Base-by-base conservation (phyloP, 2,888 invertebrate genomes). In the Thumatha senex region DNA sequence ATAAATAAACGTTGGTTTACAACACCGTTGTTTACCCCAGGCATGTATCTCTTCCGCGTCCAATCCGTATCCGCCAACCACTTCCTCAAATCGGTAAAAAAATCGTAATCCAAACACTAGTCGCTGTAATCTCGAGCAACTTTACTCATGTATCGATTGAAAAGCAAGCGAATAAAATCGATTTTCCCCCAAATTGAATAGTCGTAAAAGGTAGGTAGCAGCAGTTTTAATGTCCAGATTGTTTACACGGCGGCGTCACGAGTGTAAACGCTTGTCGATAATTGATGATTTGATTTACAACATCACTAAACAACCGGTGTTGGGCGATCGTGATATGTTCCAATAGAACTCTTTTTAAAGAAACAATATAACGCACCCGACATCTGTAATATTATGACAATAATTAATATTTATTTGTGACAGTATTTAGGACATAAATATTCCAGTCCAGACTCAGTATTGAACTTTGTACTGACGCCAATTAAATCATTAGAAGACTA, bases 261-360 rank as follows among this genome's bases (percentile, higher is more conserved):
- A 86, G 89, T 84, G 88, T 91, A 90, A 90, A 91, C 91, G 85
- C 79, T 86, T 85, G 86, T 86, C 89, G 86, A 89, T 90, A 91
- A 90, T 91, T 90, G 91, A 90, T 88, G 89, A 90, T 88, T 89
- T 91, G 91, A 91, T 91, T 90, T 90, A 90, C 88, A 88, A 80
- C 89, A 84, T 85, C 83, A 88, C 89, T 86, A 90, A 90, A 91
- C 89, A 88, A 86, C 86, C 87, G 85, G 86, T 89, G 89, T 90
- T 89, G 82, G 89, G 82, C 75, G 83, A 84, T 75, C 79, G 72
- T 61, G 79, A 77, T 79, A 76, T 80, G 79, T 75, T 74, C 64
- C 57, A 60, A 63, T 52, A 43, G 64, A 44, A 48, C 68, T 82
- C 80, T 83, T 85, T 85, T 88, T 83, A 84, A 84, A 87, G 82